Percentiles rank a stretch among this genome's conserved stretches.
Evolutionary conservation across 2,797 vertebrate species (phyloP).

Genomic region (Valencia hispanica): DNA sequence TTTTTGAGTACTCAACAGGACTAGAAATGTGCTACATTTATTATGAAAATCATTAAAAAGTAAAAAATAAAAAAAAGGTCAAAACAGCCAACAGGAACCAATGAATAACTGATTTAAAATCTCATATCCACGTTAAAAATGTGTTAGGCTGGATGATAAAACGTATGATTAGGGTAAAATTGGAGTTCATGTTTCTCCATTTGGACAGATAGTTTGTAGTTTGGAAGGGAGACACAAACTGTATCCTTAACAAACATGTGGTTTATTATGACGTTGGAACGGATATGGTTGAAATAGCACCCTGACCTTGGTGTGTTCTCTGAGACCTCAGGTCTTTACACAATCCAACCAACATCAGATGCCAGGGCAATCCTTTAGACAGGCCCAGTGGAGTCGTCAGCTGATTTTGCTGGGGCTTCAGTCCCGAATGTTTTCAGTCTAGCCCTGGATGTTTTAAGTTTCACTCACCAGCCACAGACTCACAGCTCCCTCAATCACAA

Average conservation of each 20-base stretch:
- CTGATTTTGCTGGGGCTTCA: no score
- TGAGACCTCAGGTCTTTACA: constrained; percentile 52
- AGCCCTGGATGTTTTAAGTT: no score
- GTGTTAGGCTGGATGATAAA: not conserved
- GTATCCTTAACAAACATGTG: constrained; percentile 13
- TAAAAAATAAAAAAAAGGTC: no score
- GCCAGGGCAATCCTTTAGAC: constrained; percentile 58
- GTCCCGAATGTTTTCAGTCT: no score
- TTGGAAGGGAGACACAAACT: not conserved
- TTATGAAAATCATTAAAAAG: no score
- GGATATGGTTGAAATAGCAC: constrained; percentile 69
- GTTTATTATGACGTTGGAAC: constrained; percentile 46
- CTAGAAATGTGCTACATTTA: no score
- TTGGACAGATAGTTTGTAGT: not conserved
- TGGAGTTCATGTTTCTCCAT: not conserved
- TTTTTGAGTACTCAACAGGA: not conserved
- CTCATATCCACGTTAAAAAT: not conserved
- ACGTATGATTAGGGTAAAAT: not conserved
- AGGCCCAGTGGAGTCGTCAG: no score
- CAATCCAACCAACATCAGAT: constrained; percentile 55
- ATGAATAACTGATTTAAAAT: no score
- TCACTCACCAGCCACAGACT: no score
- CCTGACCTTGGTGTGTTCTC: constrained; percentile 61
- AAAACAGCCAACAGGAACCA: no score
- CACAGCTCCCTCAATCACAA: no score